phyloP scores from a whole-genome alignment of 1,140 invertebrate genomes.

The Caenorhabditis briggsae region DNA sequence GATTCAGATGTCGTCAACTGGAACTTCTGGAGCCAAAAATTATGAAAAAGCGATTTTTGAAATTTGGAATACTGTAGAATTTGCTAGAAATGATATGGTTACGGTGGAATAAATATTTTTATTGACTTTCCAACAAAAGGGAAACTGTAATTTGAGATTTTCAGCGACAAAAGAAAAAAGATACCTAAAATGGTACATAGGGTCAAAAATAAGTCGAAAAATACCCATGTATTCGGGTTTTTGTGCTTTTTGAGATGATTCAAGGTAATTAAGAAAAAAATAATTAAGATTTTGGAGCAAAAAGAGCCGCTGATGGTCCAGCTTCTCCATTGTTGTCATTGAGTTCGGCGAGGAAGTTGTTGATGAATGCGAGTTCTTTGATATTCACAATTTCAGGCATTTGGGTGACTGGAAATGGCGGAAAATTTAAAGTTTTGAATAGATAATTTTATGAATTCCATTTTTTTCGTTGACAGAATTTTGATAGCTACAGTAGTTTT shows the following conservation, averaged over 20 bases:
- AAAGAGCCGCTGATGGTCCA: background rate
- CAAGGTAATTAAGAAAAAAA: no score
- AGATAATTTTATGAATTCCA: background rate
- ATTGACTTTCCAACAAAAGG: no score
- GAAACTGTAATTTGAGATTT: no score
- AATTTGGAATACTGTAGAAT: constrained; percentile 2
- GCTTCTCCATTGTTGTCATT: constrained; percentile 41
- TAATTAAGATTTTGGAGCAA: background rate
- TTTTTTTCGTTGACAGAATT: background rate
- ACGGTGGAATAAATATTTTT: no score
- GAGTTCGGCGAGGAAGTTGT: constrained; percentile 47
- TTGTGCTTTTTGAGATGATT: no score
- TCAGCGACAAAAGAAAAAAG: no score
- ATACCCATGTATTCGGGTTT: no score
- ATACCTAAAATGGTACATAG: no score
- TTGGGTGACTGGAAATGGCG: background rate
- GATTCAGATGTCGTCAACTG: constrained; percentile 5
- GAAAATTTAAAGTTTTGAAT: background rate
- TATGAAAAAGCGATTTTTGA: constrained; percentile 17
- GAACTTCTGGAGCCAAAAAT: constrained; percentile 23
- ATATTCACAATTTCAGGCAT: constrained; percentile 60
- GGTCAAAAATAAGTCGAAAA: no score
- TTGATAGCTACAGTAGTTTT: no score
- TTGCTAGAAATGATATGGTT: no score
- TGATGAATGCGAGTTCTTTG: constrained; percentile 59